A percentile compares a stretch with the other conserved stretches of the same genome.
These are phyloP conservation scores for Yponomeuta cagnagella DNA, from an alignment of 2,888 invertebrate genomes.

Conservation along the genomic window DNA sequence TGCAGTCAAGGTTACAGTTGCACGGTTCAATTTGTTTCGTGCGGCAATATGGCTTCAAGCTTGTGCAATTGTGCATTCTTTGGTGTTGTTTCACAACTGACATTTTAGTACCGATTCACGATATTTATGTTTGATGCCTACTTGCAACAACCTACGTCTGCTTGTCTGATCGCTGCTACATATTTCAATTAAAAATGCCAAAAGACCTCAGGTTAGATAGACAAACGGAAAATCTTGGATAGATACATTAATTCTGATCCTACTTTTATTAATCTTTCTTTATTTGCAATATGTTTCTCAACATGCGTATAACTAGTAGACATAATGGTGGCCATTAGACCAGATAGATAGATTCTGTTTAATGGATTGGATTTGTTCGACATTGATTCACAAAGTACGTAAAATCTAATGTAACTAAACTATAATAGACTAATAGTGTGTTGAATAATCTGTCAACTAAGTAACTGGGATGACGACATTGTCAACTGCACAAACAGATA, in stretches of 20 bases:
- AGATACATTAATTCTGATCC: no score
- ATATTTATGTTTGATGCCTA: no score
- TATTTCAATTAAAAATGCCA: no score
- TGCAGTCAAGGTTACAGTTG: constrained; percentile 7
- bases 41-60: background rate
- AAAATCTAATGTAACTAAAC: background rate
- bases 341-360: no score
- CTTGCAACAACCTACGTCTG: no score
- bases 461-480: background rate
- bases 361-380: background rate
- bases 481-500: background rate
- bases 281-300: no score
- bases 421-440: background rate
- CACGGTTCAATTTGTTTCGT: background rate
- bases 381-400: background rate
- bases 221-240: no score
- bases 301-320: no score
- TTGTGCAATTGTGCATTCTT: background rate
- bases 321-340: no score
- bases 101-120: background rate
- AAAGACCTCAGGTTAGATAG: no score
- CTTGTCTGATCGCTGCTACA: no score
- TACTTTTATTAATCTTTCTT: no score
- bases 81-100: background rate
- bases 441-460: background rate